Evolutionary conservation across 2,113 vertebrate species (phyloP).

Genomic region (Labeo rohita): DNA sequence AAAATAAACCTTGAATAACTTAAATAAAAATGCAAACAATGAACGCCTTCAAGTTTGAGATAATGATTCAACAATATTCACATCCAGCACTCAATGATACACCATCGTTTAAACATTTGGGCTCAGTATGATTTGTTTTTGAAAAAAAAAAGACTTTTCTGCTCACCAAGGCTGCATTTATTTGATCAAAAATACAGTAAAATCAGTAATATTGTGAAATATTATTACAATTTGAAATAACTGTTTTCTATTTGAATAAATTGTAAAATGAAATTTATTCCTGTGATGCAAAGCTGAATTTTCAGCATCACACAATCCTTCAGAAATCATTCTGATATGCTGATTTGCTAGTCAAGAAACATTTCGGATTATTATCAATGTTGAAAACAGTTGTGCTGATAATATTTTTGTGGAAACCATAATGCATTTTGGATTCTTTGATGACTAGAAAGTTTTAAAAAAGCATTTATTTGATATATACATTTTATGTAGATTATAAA

Average conservation of each 20-base stretch:
- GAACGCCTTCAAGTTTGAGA: conserved; percentile 47
- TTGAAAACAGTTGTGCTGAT: not conserved
- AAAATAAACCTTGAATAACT: conserved; percentile 59
- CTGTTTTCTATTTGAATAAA: not conserved
- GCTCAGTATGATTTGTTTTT: not conserved
- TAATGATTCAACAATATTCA: not conserved
- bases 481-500: not conserved
- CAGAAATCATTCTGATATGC: not conserved
- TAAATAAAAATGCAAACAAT: conserved; percentile 36
- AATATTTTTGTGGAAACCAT: not conserved
- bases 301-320: not conserved
- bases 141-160: not conserved
- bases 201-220: not conserved
- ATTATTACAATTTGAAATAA: not conserved
- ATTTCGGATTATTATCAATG: not conserved
- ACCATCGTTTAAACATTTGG: not conserved
- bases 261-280: not conserved
- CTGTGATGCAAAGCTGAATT: not conserved
- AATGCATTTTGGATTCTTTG: not conserved
- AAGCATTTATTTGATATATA: not conserved
- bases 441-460: not conserved
- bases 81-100: not conserved
- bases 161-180: conserved; percentile 8
- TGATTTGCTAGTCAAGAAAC: not conserved
- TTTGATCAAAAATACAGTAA: not conserved